phyloP scores from a whole-genome alignment of 2,113 vertebrate genomes.

The Amazona guildingii region DNA sequence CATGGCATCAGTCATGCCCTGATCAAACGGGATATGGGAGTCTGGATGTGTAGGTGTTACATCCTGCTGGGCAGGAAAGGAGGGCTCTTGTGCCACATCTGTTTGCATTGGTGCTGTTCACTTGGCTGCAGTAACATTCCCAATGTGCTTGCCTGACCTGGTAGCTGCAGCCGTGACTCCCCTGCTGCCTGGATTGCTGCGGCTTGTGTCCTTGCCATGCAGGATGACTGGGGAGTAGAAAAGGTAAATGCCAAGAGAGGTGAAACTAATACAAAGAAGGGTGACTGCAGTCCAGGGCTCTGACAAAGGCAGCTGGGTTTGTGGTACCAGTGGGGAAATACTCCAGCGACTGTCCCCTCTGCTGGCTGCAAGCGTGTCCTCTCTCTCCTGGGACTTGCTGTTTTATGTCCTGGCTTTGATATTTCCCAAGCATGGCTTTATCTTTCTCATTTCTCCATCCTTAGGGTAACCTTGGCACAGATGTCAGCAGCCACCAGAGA shows the following conservation, averaged over 20 bases:
- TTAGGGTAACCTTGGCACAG: constrained; percentile 1
- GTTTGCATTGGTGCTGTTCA: not conserved
- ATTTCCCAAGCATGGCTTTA: not conserved
- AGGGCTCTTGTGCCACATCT: not conserved
- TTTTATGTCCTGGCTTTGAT: not conserved
- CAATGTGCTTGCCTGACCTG: not conserved
- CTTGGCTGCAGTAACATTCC: not conserved
- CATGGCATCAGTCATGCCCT: accelerated
- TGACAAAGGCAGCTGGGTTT: not conserved
- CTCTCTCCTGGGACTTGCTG: not conserved
- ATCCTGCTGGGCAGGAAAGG: not conserved
- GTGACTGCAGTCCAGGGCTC: not conserved
- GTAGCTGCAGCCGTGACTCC: accelerated
- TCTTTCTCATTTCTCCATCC: not conserved
- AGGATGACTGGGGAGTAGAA: not conserved
- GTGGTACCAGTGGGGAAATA: not conserved
- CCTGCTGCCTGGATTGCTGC: not conserved
- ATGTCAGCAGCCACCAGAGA: constrained; percentile 26
- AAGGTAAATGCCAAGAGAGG: not conserved
- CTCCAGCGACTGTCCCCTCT: not conserved
- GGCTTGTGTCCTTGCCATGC: not conserved
- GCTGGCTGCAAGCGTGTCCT: not conserved
- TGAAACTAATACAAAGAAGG: not conserved
- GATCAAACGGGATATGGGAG: not conserved
- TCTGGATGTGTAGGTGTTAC: not conserved